Conservation (phyloP, 2,797 vertebrate genomes). For the Pelobates cultripes region DNA sequence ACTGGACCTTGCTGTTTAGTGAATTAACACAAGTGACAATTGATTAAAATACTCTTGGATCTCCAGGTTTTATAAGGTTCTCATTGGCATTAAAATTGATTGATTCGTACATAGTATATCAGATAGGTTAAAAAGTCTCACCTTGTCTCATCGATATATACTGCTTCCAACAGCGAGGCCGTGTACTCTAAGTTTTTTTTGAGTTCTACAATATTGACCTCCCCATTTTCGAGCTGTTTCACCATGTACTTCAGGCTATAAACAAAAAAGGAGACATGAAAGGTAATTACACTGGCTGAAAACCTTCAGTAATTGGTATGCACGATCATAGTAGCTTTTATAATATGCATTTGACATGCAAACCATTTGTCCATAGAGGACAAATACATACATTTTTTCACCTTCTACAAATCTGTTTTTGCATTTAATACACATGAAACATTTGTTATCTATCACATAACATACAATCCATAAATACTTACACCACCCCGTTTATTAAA, state of each 20-base stretch:
- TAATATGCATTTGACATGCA: constrained; percentile 37
- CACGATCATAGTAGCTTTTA: constrained; percentile 22
- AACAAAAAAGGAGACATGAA: constrained; percentile 22
- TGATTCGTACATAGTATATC: background rate
- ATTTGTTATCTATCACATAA: background rate
- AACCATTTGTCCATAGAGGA: constrained; percentile 31
- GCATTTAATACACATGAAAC: constrained; percentile 18
- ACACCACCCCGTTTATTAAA: no score
- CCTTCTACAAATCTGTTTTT: constrained; percentile 26
- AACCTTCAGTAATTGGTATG: constrained; percentile 37
- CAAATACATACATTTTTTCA: constrained; percentile 37
- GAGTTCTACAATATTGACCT: constrained; percentile 86
- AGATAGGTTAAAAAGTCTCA: constrained; percentile 58
- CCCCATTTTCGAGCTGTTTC: constrained; percentile 86
- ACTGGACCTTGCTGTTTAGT: no score
- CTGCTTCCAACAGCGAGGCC: constrained; percentile 85
- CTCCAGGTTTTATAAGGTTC: no score
- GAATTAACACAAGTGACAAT: no score
- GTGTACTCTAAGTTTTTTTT: constrained; percentile 88
- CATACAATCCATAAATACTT: no score
- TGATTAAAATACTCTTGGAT: no score
- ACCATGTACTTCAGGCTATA: constrained; percentile 83
- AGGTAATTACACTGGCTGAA: constrained; percentile 32
- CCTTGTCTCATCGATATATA: constrained; percentile 88
- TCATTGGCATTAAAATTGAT: no score